These are phyloP conservation scores for Dexiosoma caninum DNA, from an alignment of 2,888 invertebrate genomes.

Conservation along the genomic window DNA sequence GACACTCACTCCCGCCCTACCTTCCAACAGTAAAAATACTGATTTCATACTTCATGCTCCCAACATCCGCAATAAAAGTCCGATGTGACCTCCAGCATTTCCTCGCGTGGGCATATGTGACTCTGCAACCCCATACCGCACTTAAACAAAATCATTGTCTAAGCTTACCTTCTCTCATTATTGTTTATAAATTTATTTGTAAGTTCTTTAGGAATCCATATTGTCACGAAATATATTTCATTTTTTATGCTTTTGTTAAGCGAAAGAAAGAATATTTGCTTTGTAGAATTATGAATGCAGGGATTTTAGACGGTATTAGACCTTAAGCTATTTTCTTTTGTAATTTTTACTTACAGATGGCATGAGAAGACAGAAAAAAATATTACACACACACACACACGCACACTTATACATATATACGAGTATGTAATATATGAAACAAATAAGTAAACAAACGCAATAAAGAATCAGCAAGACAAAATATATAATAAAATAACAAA, in stretches of 20 bases:
- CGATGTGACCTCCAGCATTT: too few relatives aligned
- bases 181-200: constrained; percentile 16
- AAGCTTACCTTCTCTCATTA: constrained; percentile 19
- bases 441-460: background rate
- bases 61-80: too few relatives aligned
- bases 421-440: background rate
- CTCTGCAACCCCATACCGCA: too few relatives aligned
- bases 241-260: constrained; percentile 40
- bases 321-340: constrained; percentile 59
- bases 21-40: too few relatives aligned
- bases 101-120: too few relatives aligned
- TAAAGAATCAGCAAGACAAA: constrained; percentile 16
- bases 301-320: constrained; percentile 24
- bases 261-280: constrained; percentile 22
- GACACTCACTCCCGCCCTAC: too few relatives aligned
- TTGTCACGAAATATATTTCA: constrained; percentile 61
- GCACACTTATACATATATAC: too few relatives aligned
- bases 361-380: background rate
- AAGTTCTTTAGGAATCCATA: constrained; percentile 49
- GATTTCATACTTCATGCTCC: too few relatives aligned
- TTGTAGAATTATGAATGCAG: constrained; percentile 14
- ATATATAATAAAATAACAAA: constrained; percentile 3
- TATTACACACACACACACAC: too few relatives aligned
- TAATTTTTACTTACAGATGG: constrained; percentile 48
- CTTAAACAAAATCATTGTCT: too few relatives aligned